Evolutionary conservation across 2,797 vertebrate genomes (phyloP).

Genomic region (Lacerta agilis): DNA sequence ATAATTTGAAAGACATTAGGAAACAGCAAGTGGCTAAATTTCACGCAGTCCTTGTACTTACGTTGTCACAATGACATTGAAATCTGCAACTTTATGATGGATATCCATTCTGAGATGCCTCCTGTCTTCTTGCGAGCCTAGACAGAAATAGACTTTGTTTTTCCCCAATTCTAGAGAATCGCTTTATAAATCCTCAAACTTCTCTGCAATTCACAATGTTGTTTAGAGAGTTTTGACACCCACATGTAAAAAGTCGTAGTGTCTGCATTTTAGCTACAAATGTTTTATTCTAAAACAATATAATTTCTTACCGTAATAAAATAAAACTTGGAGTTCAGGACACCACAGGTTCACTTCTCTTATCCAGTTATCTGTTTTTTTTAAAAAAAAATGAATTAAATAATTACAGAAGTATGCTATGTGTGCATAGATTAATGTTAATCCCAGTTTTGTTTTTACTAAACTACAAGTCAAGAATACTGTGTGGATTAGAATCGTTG

Average conservation of each 20-base stretch:
- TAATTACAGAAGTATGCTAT: background rate
- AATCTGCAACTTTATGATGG: constrained; percentile 82
- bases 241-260: background rate
- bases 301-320: constrained; percentile 90
- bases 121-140: constrained; percentile 92
- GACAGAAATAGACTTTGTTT: constrained; percentile 6
- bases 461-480: background rate
- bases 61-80: constrained; percentile 95
- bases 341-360: constrained; percentile 94
- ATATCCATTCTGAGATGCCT: constrained; percentile 90
- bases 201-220: background rate
- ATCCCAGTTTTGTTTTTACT: background rate
- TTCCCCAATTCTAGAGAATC: background rate
- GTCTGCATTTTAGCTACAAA: accelerated
- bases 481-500: background rate
- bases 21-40: background rate
- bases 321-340: constrained; percentile 88
- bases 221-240: background rate
- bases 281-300: background rate
- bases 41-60: constrained; percentile 77
- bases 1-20: background rate
- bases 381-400: constrained; percentile 20
- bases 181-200: background rate
- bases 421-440: background rate
- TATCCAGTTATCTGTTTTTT: constrained; percentile 93